Conservation (phyloP, 2,888 invertebrate genomes). For the Sphaeridia pumilis region DNA sequence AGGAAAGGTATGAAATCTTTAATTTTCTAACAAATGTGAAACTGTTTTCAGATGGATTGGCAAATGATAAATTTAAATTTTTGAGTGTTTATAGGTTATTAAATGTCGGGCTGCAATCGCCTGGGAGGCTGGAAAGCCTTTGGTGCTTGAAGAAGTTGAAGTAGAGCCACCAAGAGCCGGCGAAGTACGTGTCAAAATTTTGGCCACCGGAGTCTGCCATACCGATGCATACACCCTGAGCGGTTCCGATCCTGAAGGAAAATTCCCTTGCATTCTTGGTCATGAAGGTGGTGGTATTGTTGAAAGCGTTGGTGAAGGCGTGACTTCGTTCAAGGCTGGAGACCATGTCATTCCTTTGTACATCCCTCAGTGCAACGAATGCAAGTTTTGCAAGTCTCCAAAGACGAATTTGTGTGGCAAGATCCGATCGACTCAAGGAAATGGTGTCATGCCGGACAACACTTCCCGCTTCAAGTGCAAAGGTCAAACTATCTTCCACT, state of each 20-base stretch:
- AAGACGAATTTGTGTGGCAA: slow-evolving; percentile 97
- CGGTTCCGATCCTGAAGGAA: slow-evolving; percentile 19
- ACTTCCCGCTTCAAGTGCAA: slow-evolving; percentile 73
- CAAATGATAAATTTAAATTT: neutral
- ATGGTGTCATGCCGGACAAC: slow-evolving; percentile 85
- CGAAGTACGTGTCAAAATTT: slow-evolving; percentile 74
- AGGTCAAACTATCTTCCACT: slow-evolving; percentile 68
- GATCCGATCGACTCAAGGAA: slow-evolving; percentile 66
- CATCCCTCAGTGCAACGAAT: slow-evolving; percentile 90
- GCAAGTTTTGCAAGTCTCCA: slow-evolving; percentile 87
- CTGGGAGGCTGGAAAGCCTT: slow-evolving; percentile 82
- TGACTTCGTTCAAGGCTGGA: slow-evolving; percentile 71
- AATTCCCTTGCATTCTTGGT: slow-evolving; percentile 83
- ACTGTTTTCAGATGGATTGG: neutral
- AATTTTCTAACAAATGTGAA: too few relatives aligned
- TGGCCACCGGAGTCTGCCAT: slow-evolving; percentile 76
- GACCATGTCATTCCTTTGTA: slow-evolving; percentile 97
- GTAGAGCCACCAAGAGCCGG: slow-evolving; percentile 88
- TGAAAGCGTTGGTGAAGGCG: slow-evolving; percentile 90
- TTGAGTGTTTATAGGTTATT: slow-evolving; percentile 52
- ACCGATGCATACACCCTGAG: slow-evolving; percentile 80
- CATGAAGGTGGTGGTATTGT: slow-evolving; percentile 95
- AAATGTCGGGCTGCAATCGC: slow-evolving; percentile 91
- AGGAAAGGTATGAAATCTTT: too few relatives aligned
- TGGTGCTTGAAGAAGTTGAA: slow-evolving; percentile 80